Evolutionary conservation across 2,797 vertebrate genomes (phyloP), one percentile per base, ranked within the genome.

Genomic region (Myiotriccus ornatus): DNA sequence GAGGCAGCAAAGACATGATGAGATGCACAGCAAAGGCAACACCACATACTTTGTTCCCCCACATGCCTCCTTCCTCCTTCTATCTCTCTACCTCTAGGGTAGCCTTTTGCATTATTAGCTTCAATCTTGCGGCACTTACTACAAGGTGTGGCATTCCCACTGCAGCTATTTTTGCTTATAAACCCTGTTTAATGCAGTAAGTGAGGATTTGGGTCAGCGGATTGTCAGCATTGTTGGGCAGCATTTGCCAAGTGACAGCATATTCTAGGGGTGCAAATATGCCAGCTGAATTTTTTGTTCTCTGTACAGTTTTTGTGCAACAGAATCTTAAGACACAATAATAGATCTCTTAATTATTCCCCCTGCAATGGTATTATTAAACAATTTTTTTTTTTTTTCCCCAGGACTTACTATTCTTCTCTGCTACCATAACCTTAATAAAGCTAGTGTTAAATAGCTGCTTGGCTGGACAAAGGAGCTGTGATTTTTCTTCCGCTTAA

Each of bases 191-290:
- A 85, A 84, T 89, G 86, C 75, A 85, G 52, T 76, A 34, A 60
- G 63, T 20, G 68, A 94, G 89, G 93, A 87, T 94, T 85, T 85
- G 87, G 92, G 90, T 95, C 92, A 92, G 14, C 2, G 0, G 87
- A 75, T 34, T 90, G n/a, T 34, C 32, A 64, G 56, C 0, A 0
- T 80, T 84, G 44, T 52, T 9, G 17, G 70, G 53, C 56, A 80
- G 49, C 3, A 23, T 83, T 76, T 80, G 60, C 37, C 9, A 64
- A 94, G n/a, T 41, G 56, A 35, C 71, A 50, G 74, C n/a, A 8
- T 68, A 32, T 80, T 94, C 50, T 44, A 22, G 25, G 62, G 67
- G 11, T 91, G 15, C 63, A 39, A 49, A 78, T 3, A 8, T 53
- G 23, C 30, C 28, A 23, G n/a, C 4, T 69, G 47, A 70, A 21